Evolutionary conservation across 2,888 invertebrate genomes (phyloP), one percentile per base, ranked within the genome.

Genomic region (Lithophane ornitopus): DNA sequence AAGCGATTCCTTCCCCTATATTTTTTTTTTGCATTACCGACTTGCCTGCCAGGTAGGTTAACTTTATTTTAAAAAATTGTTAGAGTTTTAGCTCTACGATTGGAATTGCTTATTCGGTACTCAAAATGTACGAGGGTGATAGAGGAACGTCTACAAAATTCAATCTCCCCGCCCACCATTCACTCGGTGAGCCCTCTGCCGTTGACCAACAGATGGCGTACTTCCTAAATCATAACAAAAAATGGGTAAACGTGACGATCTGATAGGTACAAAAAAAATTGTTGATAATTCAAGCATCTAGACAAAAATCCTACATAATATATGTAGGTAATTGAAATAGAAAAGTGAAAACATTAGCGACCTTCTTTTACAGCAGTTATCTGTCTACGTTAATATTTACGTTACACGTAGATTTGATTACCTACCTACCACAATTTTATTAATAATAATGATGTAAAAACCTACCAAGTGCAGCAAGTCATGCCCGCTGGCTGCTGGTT

Each of bases 291-390:
- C 14, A 72, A 22, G 28, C 65, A 41, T 2, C 12, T 44, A 14
- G 12, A 62, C 34, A 52, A 69, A 28, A 67, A 59, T 44, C n/a
- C 22, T 63, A 65, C 34, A 52, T 22, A 46, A 59, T 46, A 41
- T 34, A 59, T 22, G 58, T 34, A 54, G 22, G 58, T 69, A 58
- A 83, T 70, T 68, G 49, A 71, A 72, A 63, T 61, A 77, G 49
- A 67, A 82, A 75, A 62, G 28, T 14, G 44, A 71, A 71, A n/a
- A 62, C 62, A 65, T 67, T 63, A 63, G 19, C 75, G 75, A 61
- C 72, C 78, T 75, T 69, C 69, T 85, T 81, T 75, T 73, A 68
- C 54, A 65, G 63, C 26, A 70, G 46, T 71, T 70, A 70, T 74
- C 28, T 74, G 39, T 61, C 44, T 61, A 49, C 44, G 28, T 74